Evolutionary conservation across 37 sponge, comb jelly and placozoan genomes (phyloP).

Genomic region (Theonella swinhoei): DNA sequence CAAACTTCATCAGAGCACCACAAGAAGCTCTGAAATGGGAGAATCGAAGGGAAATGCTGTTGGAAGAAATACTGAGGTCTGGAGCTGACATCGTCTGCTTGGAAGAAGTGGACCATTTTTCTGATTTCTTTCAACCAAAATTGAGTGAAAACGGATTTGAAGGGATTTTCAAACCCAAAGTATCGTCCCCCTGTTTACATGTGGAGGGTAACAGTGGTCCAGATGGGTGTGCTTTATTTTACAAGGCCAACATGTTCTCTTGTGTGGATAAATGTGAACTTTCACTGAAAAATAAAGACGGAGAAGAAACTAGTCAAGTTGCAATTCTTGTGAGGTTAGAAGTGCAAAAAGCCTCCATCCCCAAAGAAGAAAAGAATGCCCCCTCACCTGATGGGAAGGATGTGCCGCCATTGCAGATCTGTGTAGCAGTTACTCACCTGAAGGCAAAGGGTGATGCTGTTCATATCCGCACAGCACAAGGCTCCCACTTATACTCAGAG

Average conservation of each 20-base stretch:
- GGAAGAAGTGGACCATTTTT: slow-evolving; percentile 79
- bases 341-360: no score
- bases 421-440: slow-evolving; percentile 73
- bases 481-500: slow-evolving; percentile 45
- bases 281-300: neutral
- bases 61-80: slow-evolving; percentile 53
- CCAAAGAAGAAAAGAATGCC: no score
- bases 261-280: slow-evolving; percentile 38
- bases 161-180: slow-evolving; percentile 55
- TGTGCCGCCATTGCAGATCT: slow-evolving; percentile 16
- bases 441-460: slow-evolving; percentile 47
- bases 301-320: slow-evolving; percentile 39
- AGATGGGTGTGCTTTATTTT: slow-evolving; percentile 85
- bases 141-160: slow-evolving; percentile 46
- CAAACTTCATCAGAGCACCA: slow-evolving; percentile 34
- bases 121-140: slow-evolving; percentile 63
- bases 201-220: slow-evolving; percentile 66
- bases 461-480: slow-evolving; percentile 43
- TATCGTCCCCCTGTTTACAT: slow-evolving; percentile 56
- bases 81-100: slow-evolving; percentile 71
- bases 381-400: neutral
- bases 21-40: slow-evolving; percentile 42
- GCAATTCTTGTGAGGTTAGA: slow-evolving; percentile 50
- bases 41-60: slow-evolving; percentile 23
- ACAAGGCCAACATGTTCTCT: slow-evolving; percentile 21